Evolutionary conservation across 2,113 vertebrate species (phyloP), one percentile per base, ranked within the genome.

Genomic region (Pholis gunnellus): DNA sequence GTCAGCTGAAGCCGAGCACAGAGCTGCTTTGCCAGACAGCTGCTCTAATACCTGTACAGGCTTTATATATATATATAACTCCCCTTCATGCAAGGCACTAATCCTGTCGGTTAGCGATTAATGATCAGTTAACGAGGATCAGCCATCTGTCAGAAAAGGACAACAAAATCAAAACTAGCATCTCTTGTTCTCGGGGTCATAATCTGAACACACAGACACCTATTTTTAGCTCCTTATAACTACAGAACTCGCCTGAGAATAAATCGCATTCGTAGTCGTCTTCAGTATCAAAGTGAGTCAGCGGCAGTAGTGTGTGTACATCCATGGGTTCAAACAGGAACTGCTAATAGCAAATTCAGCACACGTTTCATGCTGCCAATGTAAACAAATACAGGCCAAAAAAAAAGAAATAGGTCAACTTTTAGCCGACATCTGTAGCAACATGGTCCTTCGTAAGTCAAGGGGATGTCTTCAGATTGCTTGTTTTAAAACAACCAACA

Each of bases 1-100:
- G 81, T 79, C 72, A 82, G 54, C 70, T 65, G 57, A 48, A 65
- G 48, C 27, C 1, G 44, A 77, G 65, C n/a, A 0, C 59, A 48
- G 72, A 57, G 52, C 71, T 67, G 71, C 60, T 79, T 48, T 57
- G 48, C 27, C 68, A 65, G 6, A 48, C 71, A 18, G 25, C 22
- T 72, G 73, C 70, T 74, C 78, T 22, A 22, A 56, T 10, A 60
- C 48, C 50, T 63, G 17, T 38, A 56, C 31, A 40, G 10, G 31
- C 50, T 65, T 40, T 17, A 50, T 9, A 9, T 56, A 48, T 17
- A 48, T 18, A 15, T 17, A 17, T 7, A 22, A 52, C 44, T 46
- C 17, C 7, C 50, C 20, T 22, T 20, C 52, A 56, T 25, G 52
- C n/a, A 9, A 25, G 52, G 52, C 52, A 27, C 50, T 54, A 9